Conservation (phyloP, 2,113 vertebrate species). For the Eurypyga helias region DNA sequence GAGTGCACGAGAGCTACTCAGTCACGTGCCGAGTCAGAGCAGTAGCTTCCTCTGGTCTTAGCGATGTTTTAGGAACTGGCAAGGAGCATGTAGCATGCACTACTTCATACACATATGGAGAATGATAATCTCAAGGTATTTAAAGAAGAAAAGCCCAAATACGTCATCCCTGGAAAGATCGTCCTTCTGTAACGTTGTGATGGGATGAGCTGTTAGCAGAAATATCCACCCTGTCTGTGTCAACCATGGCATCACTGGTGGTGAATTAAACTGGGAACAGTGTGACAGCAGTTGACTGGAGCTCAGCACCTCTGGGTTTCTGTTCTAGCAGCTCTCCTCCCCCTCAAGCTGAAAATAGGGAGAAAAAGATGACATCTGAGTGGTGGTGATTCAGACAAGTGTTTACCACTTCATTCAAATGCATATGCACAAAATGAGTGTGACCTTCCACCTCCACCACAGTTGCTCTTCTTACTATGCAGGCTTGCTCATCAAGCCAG, state of each 20-base stretch:
- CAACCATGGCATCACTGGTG: neutral
- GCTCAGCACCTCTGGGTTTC: neutral
- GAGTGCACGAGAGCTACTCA: neutral
- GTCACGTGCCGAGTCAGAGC: rapidly evolving
- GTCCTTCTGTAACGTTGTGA: neutral
- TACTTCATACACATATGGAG: neutral
- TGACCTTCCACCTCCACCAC: constrained; percentile 24
- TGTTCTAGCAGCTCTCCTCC: constrained; percentile 49
- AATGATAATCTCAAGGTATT: neutral
- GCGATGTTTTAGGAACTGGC: neutral
- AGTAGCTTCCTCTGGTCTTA: neutral
- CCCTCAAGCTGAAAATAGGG: constrained; percentile 36
- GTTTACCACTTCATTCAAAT: constrained; percentile 55
- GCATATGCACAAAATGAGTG: constrained; percentile 17
- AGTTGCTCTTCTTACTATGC: constrained; percentile 31
- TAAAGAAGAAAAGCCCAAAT: constrained; percentile 15
- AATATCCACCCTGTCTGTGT: neutral
- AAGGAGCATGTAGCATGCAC: neutral
- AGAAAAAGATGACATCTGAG: constrained; percentile 30
- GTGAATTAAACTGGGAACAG: constrained; percentile 1
- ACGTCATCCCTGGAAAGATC: neutral
- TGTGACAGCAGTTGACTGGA: constrained; percentile 23
- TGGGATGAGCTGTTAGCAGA: neutral
- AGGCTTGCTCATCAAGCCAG: constrained; percentile 4
- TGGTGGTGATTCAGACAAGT: constrained; percentile 45